These are phyloP conservation scores for Xenopus borealis DNA, from an alignment of 2,113 vertebrate genomes.

Conservation along the genomic window DNA sequence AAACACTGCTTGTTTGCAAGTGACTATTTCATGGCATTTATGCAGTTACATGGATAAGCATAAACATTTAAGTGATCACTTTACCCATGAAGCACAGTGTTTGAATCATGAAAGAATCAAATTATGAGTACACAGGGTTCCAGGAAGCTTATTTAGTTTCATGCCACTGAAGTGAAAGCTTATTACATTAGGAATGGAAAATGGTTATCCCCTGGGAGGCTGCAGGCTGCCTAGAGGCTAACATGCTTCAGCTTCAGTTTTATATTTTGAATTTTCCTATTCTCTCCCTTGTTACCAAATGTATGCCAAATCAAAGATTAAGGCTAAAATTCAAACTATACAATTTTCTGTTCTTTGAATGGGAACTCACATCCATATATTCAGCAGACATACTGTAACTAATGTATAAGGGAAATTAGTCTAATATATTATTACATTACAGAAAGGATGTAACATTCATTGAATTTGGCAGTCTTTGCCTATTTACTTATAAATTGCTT, in stretches of 20 bases:
- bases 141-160: slow-evolving; percentile 39
- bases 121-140: slow-evolving; percentile 28
- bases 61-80: slow-evolving; percentile 7
- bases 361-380: background rate
- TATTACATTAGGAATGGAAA: slow-evolving; percentile 41
- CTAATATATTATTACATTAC: background rate
- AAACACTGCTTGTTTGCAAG: slow-evolving; percentile 3
- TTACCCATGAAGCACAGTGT: slow-evolving; percentile 28
- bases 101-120: slow-evolving; percentile 34
- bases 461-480: background rate
- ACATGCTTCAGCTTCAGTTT: slow-evolving; percentile 37
- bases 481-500: slow-evolving; percentile 7
- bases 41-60: slow-evolving; percentile 16
- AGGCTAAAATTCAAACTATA: slow-evolving; percentile 29
- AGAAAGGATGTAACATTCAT: background rate
- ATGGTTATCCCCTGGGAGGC: slow-evolving; percentile 40
- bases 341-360: slow-evolving; percentile 10
- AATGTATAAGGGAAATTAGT: background rate
- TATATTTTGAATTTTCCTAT: slow-evolving; percentile 23
- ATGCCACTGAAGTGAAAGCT: slow-evolving; percentile 39
- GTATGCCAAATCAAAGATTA: slow-evolving; percentile 12
- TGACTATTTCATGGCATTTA: slow-evolving; percentile 19
- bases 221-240: slow-evolving; percentile 34
- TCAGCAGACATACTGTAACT: slow-evolving; percentile 13
- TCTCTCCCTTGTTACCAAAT: slow-evolving; percentile 7